Evolutionary conservation across 2,888 invertebrate genomes (phyloP).

Genomic region (Lordiphosa andalusiaca): DNA sequence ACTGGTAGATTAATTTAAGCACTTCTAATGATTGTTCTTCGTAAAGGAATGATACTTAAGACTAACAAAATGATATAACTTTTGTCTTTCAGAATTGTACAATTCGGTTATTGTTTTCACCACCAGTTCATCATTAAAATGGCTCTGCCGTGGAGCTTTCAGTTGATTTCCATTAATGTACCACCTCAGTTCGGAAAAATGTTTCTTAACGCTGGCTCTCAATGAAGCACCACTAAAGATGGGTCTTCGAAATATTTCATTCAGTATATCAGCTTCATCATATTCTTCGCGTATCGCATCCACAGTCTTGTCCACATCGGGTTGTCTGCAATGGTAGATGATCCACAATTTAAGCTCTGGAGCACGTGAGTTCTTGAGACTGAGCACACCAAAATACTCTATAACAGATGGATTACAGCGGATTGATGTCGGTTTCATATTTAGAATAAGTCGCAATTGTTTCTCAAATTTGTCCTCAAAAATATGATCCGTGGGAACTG

Average conservation of each 20-base stretch:
- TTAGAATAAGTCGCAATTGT: constrained; percentile 37
- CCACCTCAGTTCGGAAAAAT: constrained; percentile 48
- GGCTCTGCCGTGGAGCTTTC: constrained; percentile 57
- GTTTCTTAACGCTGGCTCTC: constrained; percentile 45
- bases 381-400: constrained; percentile 54
- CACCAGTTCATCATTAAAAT: constrained; percentile 49
- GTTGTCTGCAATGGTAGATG: constrained; percentile 47
- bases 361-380: constrained; percentile 35
- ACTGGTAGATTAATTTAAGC: no score
- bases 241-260: constrained; percentile 52
- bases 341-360: constrained; percentile 60
- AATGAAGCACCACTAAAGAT: constrained; percentile 46
- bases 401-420: constrained; percentile 31
- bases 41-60: no score
- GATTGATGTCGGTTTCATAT: constrained; percentile 5
- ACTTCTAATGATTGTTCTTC: no score
- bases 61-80: constrained; percentile 47
- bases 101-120: constrained; percentile 37
- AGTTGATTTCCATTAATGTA: constrained; percentile 48
- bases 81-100: constrained; percentile 41
- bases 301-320: constrained; percentile 51
- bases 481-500: constrained; percentile 25
- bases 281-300: constrained; percentile 49
- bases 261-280: constrained; percentile 56
- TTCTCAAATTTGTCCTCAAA: constrained; percentile 44